A percentile compares a stretch with the other conserved stretches of the same genome.
Evolutionary conservation across 2,797 vertebrate species (phyloP).

Genomic region (Acanthurus leucopareius): DNA sequence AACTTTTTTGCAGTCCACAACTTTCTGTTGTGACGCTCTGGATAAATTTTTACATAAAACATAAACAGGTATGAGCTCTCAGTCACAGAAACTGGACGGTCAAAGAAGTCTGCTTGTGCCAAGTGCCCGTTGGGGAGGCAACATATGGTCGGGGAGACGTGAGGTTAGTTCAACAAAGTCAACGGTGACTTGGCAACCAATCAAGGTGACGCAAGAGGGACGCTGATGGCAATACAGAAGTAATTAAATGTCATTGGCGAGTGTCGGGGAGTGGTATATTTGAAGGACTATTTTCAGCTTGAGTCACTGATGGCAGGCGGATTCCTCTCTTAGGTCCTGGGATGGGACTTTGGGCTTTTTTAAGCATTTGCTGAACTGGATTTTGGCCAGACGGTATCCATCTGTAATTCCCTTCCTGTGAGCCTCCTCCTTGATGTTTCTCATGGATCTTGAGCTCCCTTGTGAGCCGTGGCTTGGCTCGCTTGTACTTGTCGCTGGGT

Average conservation of each 20-base stretch:
- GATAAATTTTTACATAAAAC: constrained; percentile 1
- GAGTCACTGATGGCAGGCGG: constrained; percentile 56
- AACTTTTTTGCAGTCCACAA: neutral
- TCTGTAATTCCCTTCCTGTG: constrained; percentile 55
- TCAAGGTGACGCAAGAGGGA: constrained; percentile 68
- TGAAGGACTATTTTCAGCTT: constrained; percentile 66
- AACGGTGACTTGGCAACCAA: constrained; percentile 74
- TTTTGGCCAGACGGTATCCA: constrained; percentile 61
- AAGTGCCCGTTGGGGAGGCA: constrained; percentile 58
- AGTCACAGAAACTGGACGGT: constrained; percentile 48
- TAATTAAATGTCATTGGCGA: constrained; percentile 77
- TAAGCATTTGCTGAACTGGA: constrained; percentile 55
- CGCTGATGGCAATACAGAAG: constrained; percentile 65
- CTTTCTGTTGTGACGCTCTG: neutral
- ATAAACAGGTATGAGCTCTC: constrained; percentile 32
- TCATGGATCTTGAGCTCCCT: constrained; percentile 41
- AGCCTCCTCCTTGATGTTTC: constrained; percentile 58
- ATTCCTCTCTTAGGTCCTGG: constrained; percentile 48
- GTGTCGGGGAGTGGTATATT: constrained; percentile 56
- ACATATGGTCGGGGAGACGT: constrained; percentile 70
- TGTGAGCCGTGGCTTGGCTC: constrained; percentile 33
- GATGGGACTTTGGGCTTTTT: constrained; percentile 50
- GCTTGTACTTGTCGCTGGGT: constrained; percentile 39
- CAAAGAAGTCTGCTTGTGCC: constrained; percentile 57
- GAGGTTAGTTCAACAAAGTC: constrained; percentile 78